Conservation (phyloP, 2,113 vertebrate genomes). For the Megaptera novaeangliae region DNA sequence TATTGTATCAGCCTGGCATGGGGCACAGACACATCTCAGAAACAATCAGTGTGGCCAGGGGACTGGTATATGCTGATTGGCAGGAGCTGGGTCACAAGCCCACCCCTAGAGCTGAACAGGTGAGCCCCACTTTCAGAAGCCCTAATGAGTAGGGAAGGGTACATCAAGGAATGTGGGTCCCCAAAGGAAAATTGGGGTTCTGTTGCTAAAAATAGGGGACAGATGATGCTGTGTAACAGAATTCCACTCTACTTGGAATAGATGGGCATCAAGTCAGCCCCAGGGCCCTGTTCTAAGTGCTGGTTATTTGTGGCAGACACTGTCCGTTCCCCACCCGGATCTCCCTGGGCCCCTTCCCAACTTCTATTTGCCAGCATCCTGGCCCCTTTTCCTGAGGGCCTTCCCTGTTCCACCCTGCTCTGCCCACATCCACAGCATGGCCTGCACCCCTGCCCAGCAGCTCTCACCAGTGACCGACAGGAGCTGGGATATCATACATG, state of each 20-base stretch:
- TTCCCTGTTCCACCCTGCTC: not conserved
- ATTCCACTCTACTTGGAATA: not conserved
- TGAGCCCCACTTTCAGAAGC: not conserved
- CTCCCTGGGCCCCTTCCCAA: not conserved
- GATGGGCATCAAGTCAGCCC: not conserved
- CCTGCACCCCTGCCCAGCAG: not conserved
- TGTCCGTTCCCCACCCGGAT: not conserved
- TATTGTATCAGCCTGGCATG: not conserved
- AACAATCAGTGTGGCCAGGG: not conserved
- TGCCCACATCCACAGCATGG: not conserved
- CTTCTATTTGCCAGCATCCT: not conserved
- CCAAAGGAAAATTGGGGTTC: not conserved
- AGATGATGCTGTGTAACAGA: not conserved
- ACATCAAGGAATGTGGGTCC: not conserved
- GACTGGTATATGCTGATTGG: not conserved
- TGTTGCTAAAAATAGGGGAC: not conserved
- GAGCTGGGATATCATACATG: not conserved
- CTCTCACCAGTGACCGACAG: not conserved
- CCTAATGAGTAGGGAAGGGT: not conserved
- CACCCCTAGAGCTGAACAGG: not conserved
- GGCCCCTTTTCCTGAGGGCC: not conserved
- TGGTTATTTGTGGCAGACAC: not conserved
- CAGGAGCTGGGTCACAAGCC: not conserved
- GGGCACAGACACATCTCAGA: not conserved
- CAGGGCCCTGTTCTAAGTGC: not conserved